Percentiles rank a stretch among this genome's conserved stretches.
These are phyloP conservation scores for Eupsilia transversa DNA, from an alignment of 2,888 invertebrate genomes.

Conservation along the genomic window DNA sequence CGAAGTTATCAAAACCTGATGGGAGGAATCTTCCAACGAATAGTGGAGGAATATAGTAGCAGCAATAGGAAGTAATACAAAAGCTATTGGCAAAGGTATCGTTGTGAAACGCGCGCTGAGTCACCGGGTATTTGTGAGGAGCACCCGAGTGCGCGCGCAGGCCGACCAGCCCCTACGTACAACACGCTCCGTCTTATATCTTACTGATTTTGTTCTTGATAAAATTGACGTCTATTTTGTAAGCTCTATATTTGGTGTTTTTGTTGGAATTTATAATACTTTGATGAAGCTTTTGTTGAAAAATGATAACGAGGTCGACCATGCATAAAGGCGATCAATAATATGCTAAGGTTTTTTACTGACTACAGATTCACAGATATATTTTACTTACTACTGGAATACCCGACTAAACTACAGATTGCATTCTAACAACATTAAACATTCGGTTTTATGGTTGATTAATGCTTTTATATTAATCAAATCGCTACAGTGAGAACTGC, in stretches of 20 bases:
- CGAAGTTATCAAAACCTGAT: slow-evolving; percentile 19
- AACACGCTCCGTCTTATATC: slow-evolving; percentile 66
- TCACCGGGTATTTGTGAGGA: slow-evolving; percentile 85
- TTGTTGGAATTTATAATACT: neutral
- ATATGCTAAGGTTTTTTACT: neutral
- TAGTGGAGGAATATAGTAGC: slow-evolving; percentile 67
- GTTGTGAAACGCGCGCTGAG: slow-evolving; percentile 87
- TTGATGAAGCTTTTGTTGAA: neutral
- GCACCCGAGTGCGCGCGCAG: slow-evolving; percentile 67
- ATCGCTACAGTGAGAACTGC: neutral
- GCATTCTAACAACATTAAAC: neutral
- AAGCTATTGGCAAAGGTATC: slow-evolving; percentile 88
- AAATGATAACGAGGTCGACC: neutral
- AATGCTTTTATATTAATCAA: neutral
- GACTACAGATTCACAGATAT: neutral
- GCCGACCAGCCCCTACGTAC: slow-evolving; percentile 68
- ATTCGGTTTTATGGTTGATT: neutral
- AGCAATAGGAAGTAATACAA: slow-evolving; percentile 88
- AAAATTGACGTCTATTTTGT: slow-evolving; percentile 22
- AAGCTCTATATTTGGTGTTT: neutral
- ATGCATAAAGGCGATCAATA: neutral
- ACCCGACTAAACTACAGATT: neutral
- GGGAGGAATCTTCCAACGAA: slow-evolving; percentile 65
- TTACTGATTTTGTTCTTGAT: slow-evolving; percentile 42
- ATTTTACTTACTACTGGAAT: neutral